phyloP scores from a whole-genome alignment of 1,140 invertebrate genomes.

The Trigoniulus corallinus region DNA sequence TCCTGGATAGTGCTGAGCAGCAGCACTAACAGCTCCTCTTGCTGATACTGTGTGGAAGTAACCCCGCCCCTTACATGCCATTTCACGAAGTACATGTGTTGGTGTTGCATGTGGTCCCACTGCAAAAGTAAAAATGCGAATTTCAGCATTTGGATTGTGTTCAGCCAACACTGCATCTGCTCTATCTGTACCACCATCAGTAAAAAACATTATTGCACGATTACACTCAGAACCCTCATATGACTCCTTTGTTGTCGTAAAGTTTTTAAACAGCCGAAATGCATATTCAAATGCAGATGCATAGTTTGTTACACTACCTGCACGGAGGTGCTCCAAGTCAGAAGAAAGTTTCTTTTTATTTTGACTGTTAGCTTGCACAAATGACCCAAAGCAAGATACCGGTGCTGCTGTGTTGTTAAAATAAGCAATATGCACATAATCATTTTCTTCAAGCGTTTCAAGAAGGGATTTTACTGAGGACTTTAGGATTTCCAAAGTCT shows the following conservation, averaged over 20 bases:
- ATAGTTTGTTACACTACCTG: constrained; percentile 35
- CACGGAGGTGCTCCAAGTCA: constrained; percentile 25
- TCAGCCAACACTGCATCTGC: constrained; percentile 34
- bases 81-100: constrained; percentile 22
- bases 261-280: constrained; percentile 29
- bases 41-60: background rate
- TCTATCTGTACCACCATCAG: constrained; percentile 41
- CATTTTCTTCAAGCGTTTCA: constrained; percentile 40
- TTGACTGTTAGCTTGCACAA: constrained; percentile 33
- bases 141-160: constrained; percentile 25
- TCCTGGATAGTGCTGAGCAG: constrained; percentile 10
- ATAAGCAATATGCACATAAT: constrained; percentile 41
- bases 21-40: constrained; percentile 9
- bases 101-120: constrained; percentile 28
- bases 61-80: constrained; percentile 21
- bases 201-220: constrained; percentile 42
- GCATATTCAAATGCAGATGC: constrained; percentile 35
- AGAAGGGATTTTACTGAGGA: constrained; percentile 39
- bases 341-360: constrained; percentile 31
- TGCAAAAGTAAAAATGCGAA: constrained; percentile 25
- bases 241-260: constrained; percentile 15
- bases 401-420: constrained; percentile 26
- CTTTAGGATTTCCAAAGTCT: constrained; percentile 40
- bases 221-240: constrained; percentile 32
- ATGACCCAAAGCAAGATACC: constrained; percentile 29